Conservation (phyloP, 2,888 invertebrate genomes). For the Cremastinae sp. region DNA sequence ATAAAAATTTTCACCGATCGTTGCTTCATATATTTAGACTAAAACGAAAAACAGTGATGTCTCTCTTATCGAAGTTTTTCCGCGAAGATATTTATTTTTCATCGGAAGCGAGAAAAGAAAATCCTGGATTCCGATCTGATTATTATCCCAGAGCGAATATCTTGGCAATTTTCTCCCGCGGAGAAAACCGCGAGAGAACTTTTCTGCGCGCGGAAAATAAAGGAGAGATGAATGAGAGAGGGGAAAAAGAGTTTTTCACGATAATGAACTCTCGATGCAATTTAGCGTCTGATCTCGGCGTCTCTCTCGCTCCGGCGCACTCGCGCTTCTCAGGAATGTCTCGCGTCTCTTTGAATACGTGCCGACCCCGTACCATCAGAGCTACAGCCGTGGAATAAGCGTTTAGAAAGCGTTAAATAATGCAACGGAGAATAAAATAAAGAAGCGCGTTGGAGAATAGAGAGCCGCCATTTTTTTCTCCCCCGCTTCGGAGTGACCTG, state of each 20-base stretch:
- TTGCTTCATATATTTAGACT: too few species aligned
- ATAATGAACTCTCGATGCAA: constrained; percentile 69
- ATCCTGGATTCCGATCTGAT: constrained; percentile 12
- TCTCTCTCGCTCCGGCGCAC: constrained; percentile 12
- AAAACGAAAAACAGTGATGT: too few species aligned
- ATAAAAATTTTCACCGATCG: too few species aligned
- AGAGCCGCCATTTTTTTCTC: constrained; percentile 22
- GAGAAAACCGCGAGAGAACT: constrained; percentile 23
- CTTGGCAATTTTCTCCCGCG: constrained; percentile 47
- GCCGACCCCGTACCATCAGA: constrained; percentile 66
- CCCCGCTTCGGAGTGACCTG: constrained; percentile 13
- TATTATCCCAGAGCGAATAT: background rate
- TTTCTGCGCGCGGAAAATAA: constrained; percentile 10
- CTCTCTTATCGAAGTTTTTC: constrained; percentile 1
- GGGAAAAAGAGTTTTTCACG: constrained; percentile 66
- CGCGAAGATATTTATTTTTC: background rate
- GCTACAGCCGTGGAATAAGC: constrained; percentile 61
- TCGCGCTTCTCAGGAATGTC: constrained; percentile 46
- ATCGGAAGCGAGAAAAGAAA: background rate
- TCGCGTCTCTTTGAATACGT: constrained; percentile 67
- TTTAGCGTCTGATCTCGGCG: constrained; percentile 50
- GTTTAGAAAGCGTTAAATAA: constrained; percentile 68
- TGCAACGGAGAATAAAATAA: constrained; percentile 60
- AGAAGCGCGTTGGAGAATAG: constrained; percentile 29
- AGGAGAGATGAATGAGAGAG: constrained; percentile 11